Base-by-base conservation (phyloP, 2,888 invertebrate genomes). In the Leptopilina syphax region DNA sequence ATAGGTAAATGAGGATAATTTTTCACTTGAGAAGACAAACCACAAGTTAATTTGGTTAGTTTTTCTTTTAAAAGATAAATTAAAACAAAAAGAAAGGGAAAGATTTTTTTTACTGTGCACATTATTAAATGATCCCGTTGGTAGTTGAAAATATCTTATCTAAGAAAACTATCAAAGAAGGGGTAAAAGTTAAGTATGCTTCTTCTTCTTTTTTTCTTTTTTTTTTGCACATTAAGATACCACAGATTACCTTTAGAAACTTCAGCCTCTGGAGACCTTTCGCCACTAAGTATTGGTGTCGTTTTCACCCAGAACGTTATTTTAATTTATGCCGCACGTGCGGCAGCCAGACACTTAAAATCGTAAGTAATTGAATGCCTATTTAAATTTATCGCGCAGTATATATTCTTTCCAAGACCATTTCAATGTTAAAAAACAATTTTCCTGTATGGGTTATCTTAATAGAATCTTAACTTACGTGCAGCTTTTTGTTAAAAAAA, bases 321-420 rank as follows among this genome's bases (percentile, higher is more conserved):
- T 77, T 54, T 77, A 63, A 65, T 77, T 65, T 65, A 77, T 76
- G 60, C 77, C 65, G 44, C 65, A 77, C 77, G 63, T 77, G 77
- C 44, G 77, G 41, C 60, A 44, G 41, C 65, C 65, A 77, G 73
- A 73, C 73, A 73, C 73, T 57, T 73, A 73, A 65, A 65, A 77
- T 77, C 63, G 8, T 77, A 63, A 77, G 77, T 77, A 77, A 77
- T 77, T 77, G 73, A 73, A 73, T 73, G 73, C 73, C 73, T 73
- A 73, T 73, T 73, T 34, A 73, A 77, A 77, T 77, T 77, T 77
- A 65, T 77, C 44, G 65, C 47, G 60, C 44, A 65, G 44, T 77
- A 65, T 65, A 65, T 50, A 27, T 47, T 77, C 47, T 34, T 77
- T 63, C 34, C 60, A 77, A 65, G 65, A 18, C 47, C 41, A 24